Conservation (phyloP, 2,113 vertebrate genomes). For the Gnathonemus longibarbis region DNA sequence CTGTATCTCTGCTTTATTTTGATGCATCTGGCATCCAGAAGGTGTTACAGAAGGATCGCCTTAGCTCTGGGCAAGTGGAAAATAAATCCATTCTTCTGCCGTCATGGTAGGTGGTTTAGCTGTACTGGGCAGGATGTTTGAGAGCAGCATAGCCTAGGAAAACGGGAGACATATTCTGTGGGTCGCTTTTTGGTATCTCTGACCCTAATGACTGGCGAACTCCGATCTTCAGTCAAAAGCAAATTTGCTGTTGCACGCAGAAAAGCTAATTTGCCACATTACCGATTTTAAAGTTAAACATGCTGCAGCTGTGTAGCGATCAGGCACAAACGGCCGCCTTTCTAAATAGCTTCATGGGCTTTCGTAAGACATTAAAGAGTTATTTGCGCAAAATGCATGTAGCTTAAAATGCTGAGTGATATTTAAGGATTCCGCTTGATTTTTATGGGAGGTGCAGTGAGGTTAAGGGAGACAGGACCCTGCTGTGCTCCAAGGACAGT, state of each 20-base stretch:
- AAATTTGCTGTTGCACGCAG: neutral
- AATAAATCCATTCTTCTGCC: constrained; percentile 8
- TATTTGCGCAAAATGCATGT: neutral
- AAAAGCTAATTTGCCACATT: neutral
- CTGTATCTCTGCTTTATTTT: neutral
- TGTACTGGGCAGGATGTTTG: neutral
- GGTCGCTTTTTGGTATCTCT: neutral
- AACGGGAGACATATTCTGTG: neutral
- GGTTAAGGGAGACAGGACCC: neutral
- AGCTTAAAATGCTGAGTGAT: too few species aligned
- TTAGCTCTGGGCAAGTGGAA: constrained; percentile 12
- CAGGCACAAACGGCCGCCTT: neutral
- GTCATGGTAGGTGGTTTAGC: neutral
- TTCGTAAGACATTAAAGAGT: neutral
- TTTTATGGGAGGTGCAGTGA: neutral
- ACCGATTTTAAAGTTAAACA: neutral
- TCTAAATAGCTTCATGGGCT: neutral
- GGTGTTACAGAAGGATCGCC: neutral
- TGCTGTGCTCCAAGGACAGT: neutral
- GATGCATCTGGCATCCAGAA: neutral
- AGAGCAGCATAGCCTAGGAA: neutral
- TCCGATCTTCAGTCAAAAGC: neutral
- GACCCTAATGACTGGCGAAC: neutral
- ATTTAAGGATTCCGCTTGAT: neutral
- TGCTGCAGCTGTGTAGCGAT: neutral